Evolutionary conservation across 1,140 invertebrate species (phyloP).

Genomic region (Trinorchestia longiramus): DNA sequence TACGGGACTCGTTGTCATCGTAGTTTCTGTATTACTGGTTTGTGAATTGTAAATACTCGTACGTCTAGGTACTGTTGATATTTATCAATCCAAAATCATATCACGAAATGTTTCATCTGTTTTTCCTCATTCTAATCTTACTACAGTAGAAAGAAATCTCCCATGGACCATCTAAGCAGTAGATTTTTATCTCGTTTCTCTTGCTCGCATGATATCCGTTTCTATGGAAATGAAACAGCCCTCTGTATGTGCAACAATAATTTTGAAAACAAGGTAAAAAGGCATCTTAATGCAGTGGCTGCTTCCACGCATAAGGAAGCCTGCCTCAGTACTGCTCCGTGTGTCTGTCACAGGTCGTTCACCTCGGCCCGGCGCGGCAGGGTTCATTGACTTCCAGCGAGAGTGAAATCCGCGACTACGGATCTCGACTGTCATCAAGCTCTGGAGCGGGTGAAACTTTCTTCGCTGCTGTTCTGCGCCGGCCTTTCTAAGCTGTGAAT

Average conservation of each 20-base stretch:
- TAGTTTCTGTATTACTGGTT: background rate
- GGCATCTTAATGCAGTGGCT: background rate
- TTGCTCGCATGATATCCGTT: background rate
- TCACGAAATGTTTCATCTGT: background rate
- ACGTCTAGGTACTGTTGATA: background rate
- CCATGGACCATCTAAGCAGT: background rate
- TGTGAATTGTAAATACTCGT: background rate
- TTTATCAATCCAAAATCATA: background rate
- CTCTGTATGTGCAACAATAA: background rate
- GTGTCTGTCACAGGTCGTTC: background rate
- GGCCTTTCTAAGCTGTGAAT: background rate
- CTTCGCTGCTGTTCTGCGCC: background rate
- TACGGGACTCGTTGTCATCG: background rate
- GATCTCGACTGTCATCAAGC: background rate
- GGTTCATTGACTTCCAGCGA: constrained; percentile 30
- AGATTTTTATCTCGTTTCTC: background rate
- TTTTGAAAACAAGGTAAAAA: background rate
- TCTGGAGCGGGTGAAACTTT: background rate
- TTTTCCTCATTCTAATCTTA: background rate
- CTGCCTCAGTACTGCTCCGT: background rate
- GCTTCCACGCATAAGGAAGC: background rate
- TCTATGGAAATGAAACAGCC: background rate
- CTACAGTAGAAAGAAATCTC: background rate
- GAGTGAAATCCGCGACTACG: background rate
- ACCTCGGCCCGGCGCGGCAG: background rate